A percentile compares a stretch with the other conserved stretches of the same genome.
Conservation (phyloP, 2,888 invertebrate genomes). For the Caenorhabditis plicata region DNA sequence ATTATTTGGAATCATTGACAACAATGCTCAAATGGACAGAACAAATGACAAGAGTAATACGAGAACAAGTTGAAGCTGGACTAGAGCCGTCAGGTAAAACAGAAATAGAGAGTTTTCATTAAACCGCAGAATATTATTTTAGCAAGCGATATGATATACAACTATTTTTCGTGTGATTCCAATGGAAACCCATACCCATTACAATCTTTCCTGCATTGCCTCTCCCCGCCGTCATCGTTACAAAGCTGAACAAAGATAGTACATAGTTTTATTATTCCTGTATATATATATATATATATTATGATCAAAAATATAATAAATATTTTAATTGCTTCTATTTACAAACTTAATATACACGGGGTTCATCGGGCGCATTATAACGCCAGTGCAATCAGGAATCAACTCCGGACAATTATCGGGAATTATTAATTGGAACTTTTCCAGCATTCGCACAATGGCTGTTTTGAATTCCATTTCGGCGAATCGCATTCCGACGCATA, state of each 20-base stretch:
- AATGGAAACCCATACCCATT: background rate
- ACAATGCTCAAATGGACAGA: slow-evolving; percentile 1
- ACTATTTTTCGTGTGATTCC: background rate
- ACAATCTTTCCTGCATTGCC: background rate
- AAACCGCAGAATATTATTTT: background rate
- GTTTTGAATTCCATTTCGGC: slow-evolving; percentile 61
- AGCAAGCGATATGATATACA: background rate
- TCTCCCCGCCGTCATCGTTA: background rate
- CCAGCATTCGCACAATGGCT: slow-evolving; percentile 41
- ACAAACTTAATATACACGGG: slow-evolving; percentile 1
- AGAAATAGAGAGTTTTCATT: background rate
- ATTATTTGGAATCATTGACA: background rate
- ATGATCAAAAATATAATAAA: too few species aligned
- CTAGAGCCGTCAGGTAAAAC: background rate
- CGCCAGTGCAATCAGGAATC: slow-evolving; percentile 18
- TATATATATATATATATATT: too few species aligned
- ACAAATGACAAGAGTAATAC: background rate
- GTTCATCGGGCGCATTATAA: slow-evolving; percentile 28
- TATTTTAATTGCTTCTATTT: too few species aligned
- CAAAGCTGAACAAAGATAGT: too few species aligned
- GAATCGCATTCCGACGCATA: slow-evolving; percentile 60
- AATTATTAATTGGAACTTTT: slow-evolving; percentile 25
- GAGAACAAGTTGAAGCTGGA: background rate
- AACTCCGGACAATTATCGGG: slow-evolving; percentile 10
- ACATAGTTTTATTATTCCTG: too few species aligned